phyloP scores from a whole-genome alignment of 2,888 invertebrate species.

The Nowickia ferox region DNA sequence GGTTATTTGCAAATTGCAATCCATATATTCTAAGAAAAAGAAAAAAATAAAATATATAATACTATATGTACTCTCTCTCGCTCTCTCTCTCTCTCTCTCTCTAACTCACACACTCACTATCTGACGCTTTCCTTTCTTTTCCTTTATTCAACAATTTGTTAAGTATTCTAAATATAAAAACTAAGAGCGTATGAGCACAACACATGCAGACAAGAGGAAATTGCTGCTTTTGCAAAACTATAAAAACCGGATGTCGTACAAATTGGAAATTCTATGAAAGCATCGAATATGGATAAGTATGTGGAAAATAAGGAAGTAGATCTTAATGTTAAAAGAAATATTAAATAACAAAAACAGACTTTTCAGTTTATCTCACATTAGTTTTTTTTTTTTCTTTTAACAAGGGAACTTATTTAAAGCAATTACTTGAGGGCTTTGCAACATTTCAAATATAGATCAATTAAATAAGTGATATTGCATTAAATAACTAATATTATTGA shows the following conservation, averaged over 20 bases:
- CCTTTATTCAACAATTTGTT: not conserved
- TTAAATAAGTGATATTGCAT: too few species aligned
- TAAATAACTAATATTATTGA: too few species aligned
- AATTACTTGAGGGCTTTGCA: too few species aligned
- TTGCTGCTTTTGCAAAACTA: slow-evolving; percentile 39
- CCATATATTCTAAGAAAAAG: slow-evolving; percentile 7
- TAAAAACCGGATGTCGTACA: slow-evolving; percentile 45
- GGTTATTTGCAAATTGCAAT: slow-evolving; percentile 1
- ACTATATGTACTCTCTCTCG: too few species aligned
- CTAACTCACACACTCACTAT: too few species aligned
- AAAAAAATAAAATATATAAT: slow-evolving; percentile 8
- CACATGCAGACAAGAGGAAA: slow-evolving; percentile 43
- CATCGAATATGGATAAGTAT: not conserved
- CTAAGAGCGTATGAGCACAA: not conserved
- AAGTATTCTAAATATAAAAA: not conserved
- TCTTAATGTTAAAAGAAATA: too few species aligned
- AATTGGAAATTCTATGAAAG: slow-evolving; percentile 48
- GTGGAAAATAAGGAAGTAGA: too few species aligned
- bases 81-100: not conserved
- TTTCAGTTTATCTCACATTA: too few species aligned
- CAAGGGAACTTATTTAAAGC: too few species aligned
- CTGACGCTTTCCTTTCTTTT: not conserved
- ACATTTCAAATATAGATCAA: too few species aligned
- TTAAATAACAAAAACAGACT: too few species aligned
- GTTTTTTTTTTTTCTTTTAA: too few species aligned